Percentiles rank a stretch among this genome's conserved stretches.
Conservation (phyloP, 2,113 vertebrate genomes). For the Sceloporus undulatus region DNA sequence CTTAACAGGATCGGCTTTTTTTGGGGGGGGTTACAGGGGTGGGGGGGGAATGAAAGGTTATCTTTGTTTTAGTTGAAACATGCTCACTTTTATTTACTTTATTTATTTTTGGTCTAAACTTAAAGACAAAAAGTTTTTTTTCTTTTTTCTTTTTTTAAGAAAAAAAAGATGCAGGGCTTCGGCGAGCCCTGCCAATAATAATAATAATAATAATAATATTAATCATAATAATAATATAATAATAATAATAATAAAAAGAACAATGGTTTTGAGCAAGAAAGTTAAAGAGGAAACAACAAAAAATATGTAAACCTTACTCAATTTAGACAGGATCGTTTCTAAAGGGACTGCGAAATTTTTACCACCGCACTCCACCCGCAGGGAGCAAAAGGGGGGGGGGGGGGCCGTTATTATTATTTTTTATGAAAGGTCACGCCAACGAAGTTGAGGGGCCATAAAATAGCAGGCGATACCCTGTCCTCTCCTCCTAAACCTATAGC, state of each 20-base stretch:
- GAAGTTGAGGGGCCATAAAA: conserved; percentile 70
- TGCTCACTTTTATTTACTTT: conserved; percentile 45
- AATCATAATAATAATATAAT: conserved; percentile 48
- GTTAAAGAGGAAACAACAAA: conserved; percentile 45
- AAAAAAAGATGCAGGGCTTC: conserved; percentile 75
- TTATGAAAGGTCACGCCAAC: conserved; percentile 70
- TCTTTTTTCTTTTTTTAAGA: conserved; percentile 64
- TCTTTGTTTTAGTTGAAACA: conserved; percentile 69
- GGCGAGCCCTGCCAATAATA: conserved; percentile 76
- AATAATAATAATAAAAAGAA: conserved; percentile 45
- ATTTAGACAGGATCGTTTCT: conserved; percentile 71
- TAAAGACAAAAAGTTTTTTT: conserved; percentile 72
- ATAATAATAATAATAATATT: conserved; percentile 40
- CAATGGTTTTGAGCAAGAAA: conserved; percentile 65
- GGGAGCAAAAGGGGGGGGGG: background rate
- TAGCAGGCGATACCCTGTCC: conserved; percentile 63
- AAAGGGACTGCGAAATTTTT: conserved; percentile 69
- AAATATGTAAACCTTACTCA: conserved; percentile 76
- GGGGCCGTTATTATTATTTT: conserved; percentile 59
- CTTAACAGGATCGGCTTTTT: background rate
- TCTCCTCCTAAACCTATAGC: conserved; percentile 76
- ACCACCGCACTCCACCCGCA: conserved; percentile 60
- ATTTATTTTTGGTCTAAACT: conserved; percentile 88
- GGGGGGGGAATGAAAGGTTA: conserved; percentile 60
- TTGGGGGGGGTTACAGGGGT: conserved; percentile 9